Conservation (phyloP, 92 coral and sea anemone genomes). For the Palythoa heliodiscus region DNA sequence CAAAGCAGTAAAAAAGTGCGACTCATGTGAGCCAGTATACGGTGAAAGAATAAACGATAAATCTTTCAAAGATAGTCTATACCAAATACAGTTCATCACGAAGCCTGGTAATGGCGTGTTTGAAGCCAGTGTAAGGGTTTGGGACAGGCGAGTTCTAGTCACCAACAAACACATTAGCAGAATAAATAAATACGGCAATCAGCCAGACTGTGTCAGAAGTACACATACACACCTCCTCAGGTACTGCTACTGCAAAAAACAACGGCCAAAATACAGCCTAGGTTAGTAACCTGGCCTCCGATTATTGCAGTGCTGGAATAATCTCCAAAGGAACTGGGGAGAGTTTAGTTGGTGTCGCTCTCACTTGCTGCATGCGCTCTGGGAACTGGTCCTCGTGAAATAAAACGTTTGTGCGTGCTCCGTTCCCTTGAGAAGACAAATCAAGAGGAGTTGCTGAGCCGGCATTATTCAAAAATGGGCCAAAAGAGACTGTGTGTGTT, state of each 20-base stretch:
- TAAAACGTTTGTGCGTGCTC: background rate
- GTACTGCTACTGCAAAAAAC: conserved; percentile 66
- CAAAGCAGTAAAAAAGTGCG: conserved; percentile 58
- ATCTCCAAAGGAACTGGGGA: background rate
- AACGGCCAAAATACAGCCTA: background rate
- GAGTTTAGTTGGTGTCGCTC: background rate
- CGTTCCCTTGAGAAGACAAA: background rate
- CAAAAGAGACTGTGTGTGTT: no score
- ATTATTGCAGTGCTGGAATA: background rate
- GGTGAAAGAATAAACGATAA: conserved; percentile 66
- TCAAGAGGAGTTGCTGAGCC: no score
- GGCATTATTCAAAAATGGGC: no score
- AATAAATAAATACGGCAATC: conserved; percentile 66
- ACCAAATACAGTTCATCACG: conserved; percentile 82
- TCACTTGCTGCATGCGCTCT: background rate
- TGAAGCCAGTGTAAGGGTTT: conserved; percentile 74
- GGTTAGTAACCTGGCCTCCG: background rate
- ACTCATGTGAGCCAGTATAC: conserved; percentile 59
- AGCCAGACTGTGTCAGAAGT: conserved; percentile 62
- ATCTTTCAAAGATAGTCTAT: conserved; percentile 59
- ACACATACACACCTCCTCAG: conserved; percentile 67
- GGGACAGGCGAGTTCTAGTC: conserved; percentile 49
- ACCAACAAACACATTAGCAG: conserved; percentile 63
- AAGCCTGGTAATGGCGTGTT: conserved; percentile 74
- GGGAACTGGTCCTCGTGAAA: background rate